A percentile compares a stretch with the other conserved stretches of the same genome.
phyloP scores from a whole-genome alignment of 2,888 invertebrate species.

The Apeira syringaria region DNA sequence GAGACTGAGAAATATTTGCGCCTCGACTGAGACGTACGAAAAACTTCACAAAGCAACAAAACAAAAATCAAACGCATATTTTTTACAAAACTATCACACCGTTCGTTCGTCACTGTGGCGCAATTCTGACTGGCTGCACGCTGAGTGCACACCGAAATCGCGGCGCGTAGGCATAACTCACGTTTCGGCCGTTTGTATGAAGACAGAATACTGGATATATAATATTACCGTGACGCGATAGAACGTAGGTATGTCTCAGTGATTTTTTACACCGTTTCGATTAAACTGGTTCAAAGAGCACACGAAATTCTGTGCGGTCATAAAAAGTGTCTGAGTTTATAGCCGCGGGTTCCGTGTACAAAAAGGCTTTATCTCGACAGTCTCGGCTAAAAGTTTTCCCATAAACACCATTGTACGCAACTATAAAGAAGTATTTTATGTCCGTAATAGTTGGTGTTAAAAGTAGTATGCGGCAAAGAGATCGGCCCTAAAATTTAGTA shows the following conservation, averaged over 20 bases:
- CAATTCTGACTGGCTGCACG: too few relatives aligned
- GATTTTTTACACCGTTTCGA: conserved; percentile 60
- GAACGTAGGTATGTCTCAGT: conserved; percentile 50
- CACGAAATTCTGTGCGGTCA: conserved; percentile 57
- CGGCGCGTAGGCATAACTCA: too few relatives aligned
- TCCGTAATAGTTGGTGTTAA: conserved; percentile 10
- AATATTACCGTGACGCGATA: too few relatives aligned
- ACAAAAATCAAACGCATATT: too few relatives aligned
- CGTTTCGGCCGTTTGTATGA: too few relatives aligned
- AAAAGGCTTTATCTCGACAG: conserved; percentile 19
- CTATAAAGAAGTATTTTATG: conserved; percentile 22
- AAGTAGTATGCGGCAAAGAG: conserved; percentile 14
- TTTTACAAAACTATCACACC: too few relatives aligned
- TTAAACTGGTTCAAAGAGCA: conserved; percentile 77
- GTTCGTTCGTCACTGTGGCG: too few relatives aligned
- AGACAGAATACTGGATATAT: too few relatives aligned
- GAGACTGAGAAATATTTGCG: too few relatives aligned
- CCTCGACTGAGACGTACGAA: too few relatives aligned
- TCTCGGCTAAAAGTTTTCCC: conserved; percentile 25
- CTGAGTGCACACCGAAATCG: too few relatives aligned
- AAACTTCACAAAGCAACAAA: too few relatives aligned
- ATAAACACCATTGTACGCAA: conserved; percentile 20
- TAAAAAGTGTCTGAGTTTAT: conserved; percentile 46
- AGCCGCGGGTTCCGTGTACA: conserved; percentile 37
- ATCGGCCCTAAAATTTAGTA: conserved; percentile 7